Percentiles rank a stretch among this genome's conserved stretches.
Conservation (phyloP, 2,797 vertebrate species). For the Carduelis carduelis region DNA sequence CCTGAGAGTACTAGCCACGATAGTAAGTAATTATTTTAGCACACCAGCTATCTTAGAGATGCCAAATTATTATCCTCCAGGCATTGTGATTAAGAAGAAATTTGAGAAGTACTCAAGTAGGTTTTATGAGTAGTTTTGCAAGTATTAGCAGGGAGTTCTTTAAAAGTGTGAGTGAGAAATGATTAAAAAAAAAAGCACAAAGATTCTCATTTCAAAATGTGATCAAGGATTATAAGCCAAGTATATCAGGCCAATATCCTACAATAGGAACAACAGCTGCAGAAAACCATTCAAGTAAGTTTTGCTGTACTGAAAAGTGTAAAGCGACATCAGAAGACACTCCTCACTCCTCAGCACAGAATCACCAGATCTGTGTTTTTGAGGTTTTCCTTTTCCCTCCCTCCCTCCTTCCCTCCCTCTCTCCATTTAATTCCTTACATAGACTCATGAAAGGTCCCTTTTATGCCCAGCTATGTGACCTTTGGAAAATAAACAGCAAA, state of each 20-base stretch:
- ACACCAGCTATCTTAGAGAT: background rate
- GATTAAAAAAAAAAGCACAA: background rate
- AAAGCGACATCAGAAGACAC: background rate
- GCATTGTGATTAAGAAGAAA: background rate
- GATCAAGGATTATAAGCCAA: background rate
- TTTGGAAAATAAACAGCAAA: slow-evolving; percentile 45
- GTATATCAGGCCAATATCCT: background rate
- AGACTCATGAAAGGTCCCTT: slow-evolving; percentile 18
- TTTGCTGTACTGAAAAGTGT: background rate
- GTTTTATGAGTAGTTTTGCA: background rate
- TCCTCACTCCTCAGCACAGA: background rate
- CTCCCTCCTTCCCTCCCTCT: background rate
- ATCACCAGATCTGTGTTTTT: background rate
- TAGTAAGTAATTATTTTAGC: background rate
- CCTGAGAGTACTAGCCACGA: background rate
- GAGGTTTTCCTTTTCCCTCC: background rate
- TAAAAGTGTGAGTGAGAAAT: background rate
- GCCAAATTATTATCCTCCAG: background rate
- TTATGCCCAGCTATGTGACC: slow-evolving; percentile 39
- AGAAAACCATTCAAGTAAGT: background rate
- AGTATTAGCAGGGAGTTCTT: background rate
- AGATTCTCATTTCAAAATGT: background rate
- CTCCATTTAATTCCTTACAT: background rate
- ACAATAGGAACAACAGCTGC: background rate
- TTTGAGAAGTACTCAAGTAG: background rate